Base-by-base conservation (phyloP, 2,888 invertebrate genomes). In the Tethea ocularis region DNA sequence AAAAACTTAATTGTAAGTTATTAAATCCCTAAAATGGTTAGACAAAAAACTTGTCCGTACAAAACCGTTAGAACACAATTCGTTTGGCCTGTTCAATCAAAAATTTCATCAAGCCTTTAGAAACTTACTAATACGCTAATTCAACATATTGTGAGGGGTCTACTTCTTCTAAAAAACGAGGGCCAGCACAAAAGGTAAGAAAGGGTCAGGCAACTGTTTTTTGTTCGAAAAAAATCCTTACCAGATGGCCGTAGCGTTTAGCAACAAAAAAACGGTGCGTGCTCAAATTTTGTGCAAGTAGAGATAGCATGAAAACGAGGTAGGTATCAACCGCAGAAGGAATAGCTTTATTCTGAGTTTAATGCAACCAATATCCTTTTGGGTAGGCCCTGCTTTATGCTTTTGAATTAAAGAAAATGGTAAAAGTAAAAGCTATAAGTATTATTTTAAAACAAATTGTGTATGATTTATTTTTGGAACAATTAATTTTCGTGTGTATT, bases 111-210 rank as follows among this genome's bases (percentile, higher is more conserved):
- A 86, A 72, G 75, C 81, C 91, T 84, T 85, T 91, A 87, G 85
- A 91, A 90, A 86, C 90, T 80, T 77, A 86, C 91, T 92, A 93
- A 92, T 92, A 91, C 91, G 88, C 85, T 91, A 92, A 91, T 92
- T 89, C 89, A 87, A 88, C 87, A 90, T 91, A 90, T 91, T 92
- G 91, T 87, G 83, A 87, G 88, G 91, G 92, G 85, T 83, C 81
- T 79, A 71, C 67, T 75, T 75, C 75, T 76, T 79, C 76, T 68
- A 88, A 88, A 87, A 92, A 91, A 85, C 83, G 81, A 83, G 89
- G 91, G 89, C 88, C 80, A 87, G 88, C 82, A 86, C 80, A 86
- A 86, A 83, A 91, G 89, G 90, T 85, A 92, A 90, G 93, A 93
- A 93, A 92, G 93, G 93, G 92, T 93, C 93, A 93, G 92, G 81